Evolutionary conservation across 2,888 invertebrate species (phyloP).

Genomic region (Orthonychiurus folsomi): DNA sequence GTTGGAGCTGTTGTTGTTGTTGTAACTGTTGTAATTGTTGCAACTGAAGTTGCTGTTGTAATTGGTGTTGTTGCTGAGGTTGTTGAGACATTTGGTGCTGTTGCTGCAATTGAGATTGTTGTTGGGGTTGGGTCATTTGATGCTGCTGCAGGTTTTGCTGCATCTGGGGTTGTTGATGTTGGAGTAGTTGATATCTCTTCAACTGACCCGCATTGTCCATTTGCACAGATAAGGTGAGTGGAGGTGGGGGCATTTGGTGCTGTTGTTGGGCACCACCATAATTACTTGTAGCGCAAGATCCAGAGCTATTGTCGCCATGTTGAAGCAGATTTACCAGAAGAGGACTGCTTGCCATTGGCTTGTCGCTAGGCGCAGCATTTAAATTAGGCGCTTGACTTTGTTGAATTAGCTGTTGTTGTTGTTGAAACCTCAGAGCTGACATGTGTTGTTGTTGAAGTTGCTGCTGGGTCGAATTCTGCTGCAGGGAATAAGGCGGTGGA

Average conservation of each 20-base stretch:
- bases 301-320: conserved; percentile 55
- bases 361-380: conserved; percentile 10
- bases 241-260: conserved; percentile 23
- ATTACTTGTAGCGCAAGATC: too few species aligned
- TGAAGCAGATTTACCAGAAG: conserved; percentile 82
- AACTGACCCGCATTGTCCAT: not conserved
- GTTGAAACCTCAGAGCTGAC: conserved; percentile 2
- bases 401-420: not conserved
- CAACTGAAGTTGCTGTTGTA: too few species aligned
- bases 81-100: conserved; percentile 29
- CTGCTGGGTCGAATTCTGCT: too few species aligned
- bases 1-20: too few species aligned
- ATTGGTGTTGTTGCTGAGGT: conserved; percentile 21
- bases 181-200: conserved; percentile 24
- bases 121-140: too few species aligned
- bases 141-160: conserved; percentile 23
- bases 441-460: conserved; percentile 24
- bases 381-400: too few species aligned
- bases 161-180: conserved; percentile 29
- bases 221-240: not conserved
- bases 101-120: too few species aligned
- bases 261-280: conserved; percentile 12
- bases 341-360: conserved; percentile 74
- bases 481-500: conserved; percentile 35
- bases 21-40: too few species aligned